Evolutionary conservation across 2,888 invertebrate genomes (phyloP), one percentile per base, ranked within the genome.

Genomic region (Stomorhina lunata): DNA sequence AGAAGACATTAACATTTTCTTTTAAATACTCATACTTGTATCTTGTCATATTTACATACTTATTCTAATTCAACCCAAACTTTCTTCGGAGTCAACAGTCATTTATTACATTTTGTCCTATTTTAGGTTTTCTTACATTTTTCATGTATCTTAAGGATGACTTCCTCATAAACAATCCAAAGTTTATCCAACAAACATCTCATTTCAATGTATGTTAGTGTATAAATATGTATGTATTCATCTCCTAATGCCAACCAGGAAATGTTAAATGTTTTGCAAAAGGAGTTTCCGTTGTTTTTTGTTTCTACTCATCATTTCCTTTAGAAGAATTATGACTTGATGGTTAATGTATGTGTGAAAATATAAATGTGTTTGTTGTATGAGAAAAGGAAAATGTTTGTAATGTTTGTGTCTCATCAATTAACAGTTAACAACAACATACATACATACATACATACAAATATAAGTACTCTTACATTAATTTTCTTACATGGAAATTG

Each of bases 391-490:
- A 22, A 2, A 29, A 20, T 22, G 40, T 72, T 17, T 63, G 17
- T 37, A 59, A 37, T 34, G 57, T 68, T 59, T 50, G 48, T 48
- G 27, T 48, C 48, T 50, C 72, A 63, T 72, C 55, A 65, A 71
- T 71, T 65, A 79, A 57, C 50, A 50, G 65, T 57, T 66, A 55
- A 61, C n/a, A n/a, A n/a, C n/a, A n/a, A n/a, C n/a, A n/a, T n/a
- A n/a, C n/a, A n/a, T n/a, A n/a, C n/a, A n/a, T n/a, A n/a, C n/a
- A n/a, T n/a, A n/a, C n/a, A n/a, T n/a, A n/a, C n/a, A n/a, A n/a
- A n/a, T n/a, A n/a, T n/a, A n/a, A n/a, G n/a, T n/a, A n/a, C n/a
- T n/a, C n/a, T n/a, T n/a, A n/a, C n/a, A n/a, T n/a, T 10, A 25
- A n/a, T 17, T 6, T 29, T 32, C 17, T 2, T 32, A 0, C 29